Evolutionary conservation across 2,113 vertebrate species (phyloP), one percentile per base, ranked within the genome.

Genomic region (Brachypteracias leptosomus): DNA sequence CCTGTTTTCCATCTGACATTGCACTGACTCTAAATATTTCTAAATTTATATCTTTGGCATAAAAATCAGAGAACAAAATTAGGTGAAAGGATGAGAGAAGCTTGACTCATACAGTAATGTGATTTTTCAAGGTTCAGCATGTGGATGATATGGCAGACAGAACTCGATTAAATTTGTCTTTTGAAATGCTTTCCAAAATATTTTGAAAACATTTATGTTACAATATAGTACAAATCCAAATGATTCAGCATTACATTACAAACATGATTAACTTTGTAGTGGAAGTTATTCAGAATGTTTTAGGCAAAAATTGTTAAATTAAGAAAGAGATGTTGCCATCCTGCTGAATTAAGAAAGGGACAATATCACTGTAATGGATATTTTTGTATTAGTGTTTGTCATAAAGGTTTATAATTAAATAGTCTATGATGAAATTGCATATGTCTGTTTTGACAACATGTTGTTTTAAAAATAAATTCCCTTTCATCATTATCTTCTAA

Each of bases 401-500:
- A 79, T 65, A 81, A 83, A 24, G 16, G 31, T 84, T 95, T 86
- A 42, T 61, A 88, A 76, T 83, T 89, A 93, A 89, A 71, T 46
- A 85, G 57, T 67, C 35, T 67, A 24, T 71, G 52, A 89, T 92
- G 78, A 94, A 94, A 92, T 66, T 73, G 25, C 71, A 26, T 76
- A 46, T 73, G 54, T 12, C n/a, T 83, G 67, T 90, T 95, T 94
- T 88, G 75, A 31, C 71, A 90, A 88, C 75, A 51, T 62, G 44
- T 52, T 92, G 57, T 86, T 88, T 93, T 90, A 92, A 90, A 95
- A 92, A 92, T 90, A 96, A 85, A 88, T 76, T 86, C 79, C 19
- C 83, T 96, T 96, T 96, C 67, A 90, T 95, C 88, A 58, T 83
- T 74, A 71, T 90, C 72, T 74, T 85, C 28, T 86, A 67, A 88